Evolutionary conservation across 1,140 invertebrate genomes (phyloP).

Genomic region (Lasioglossum albipes): DNA sequence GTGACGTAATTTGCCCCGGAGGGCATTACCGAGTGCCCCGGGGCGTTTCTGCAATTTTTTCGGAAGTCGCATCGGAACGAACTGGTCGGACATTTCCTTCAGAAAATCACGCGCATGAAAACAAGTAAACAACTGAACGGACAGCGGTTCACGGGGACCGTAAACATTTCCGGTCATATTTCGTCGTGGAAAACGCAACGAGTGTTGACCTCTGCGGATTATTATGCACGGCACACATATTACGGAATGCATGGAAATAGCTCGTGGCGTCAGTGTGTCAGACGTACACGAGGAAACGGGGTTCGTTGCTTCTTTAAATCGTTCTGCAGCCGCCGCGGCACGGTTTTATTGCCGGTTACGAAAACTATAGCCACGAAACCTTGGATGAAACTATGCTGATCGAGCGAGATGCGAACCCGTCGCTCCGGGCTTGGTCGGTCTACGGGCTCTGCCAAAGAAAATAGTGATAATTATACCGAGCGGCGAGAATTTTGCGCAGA

Average conservation of each 20-base stretch:
- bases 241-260: slow-evolving; percentile 66
- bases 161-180: slow-evolving; percentile 1
- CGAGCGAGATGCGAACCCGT: too few relatives aligned
- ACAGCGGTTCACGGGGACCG: too few relatives aligned
- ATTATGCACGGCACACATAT: slow-evolving; percentile 56
- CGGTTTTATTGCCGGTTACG: not conserved
- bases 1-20: too few relatives aligned
- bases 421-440: too few relatives aligned
- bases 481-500: not conserved
- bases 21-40: too few relatives aligned
- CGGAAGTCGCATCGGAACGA: too few relatives aligned
- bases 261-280: slow-evolving; percentile 58
- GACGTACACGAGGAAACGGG: not conserved
- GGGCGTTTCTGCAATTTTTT: too few relatives aligned
- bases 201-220: slow-evolving; percentile 62
- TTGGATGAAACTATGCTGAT: not conserved
- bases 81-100: too few relatives aligned
- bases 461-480: not conserved
- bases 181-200: slow-evolving; percentile 34
- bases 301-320: slow-evolving; percentile 51
- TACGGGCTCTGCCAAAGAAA: not conserved
- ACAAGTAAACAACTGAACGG: too few relatives aligned
- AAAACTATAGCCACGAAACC: not conserved
- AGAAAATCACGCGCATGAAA: too few relatives aligned
- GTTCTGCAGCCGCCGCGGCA: slow-evolving; percentile 3